A percentile compares a stretch with the other conserved stretches of the same genome.
Conservation (phyloP, 1,140 invertebrate genomes). For the Pseudomyrmex dendroicus region DNA sequence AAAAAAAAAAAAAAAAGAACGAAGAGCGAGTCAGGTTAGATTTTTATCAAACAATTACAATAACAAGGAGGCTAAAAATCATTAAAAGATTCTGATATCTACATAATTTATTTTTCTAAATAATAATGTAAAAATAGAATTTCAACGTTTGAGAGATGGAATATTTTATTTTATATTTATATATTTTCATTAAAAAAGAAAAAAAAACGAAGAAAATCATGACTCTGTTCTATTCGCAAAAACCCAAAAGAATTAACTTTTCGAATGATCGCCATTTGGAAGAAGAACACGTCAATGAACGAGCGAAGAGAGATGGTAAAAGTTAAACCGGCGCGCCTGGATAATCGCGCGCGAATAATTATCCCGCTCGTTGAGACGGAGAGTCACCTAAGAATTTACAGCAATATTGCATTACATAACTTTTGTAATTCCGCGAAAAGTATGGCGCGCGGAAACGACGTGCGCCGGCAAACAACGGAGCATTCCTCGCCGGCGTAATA, state of each 20-base stretch:
- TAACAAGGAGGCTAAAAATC: too few species aligned
- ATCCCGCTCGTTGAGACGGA: background rate
- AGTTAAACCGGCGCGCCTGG: background rate
- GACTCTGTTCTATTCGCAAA: background rate
- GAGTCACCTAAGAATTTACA: conserved; percentile 1
- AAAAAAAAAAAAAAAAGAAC: background rate
- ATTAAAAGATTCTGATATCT: too few species aligned
- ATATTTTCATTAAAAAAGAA: too few species aligned
- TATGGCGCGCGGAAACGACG: background rate
- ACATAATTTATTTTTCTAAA: too few species aligned
- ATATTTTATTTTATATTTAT: too few species aligned
- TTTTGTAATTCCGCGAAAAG: conserved; percentile 30
- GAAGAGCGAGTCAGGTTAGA: background rate
- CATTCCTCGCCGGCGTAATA: conserved; percentile 23
- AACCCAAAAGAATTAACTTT: background rate
- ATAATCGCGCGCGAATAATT: background rate
- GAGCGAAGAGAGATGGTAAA: background rate
- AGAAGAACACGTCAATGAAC: background rate
- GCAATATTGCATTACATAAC: conserved; percentile 23
- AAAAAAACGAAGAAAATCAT: too few species aligned
- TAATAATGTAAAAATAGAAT: background rate
- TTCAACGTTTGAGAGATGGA: background rate
- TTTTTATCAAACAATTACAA: background rate
- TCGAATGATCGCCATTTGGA: background rate
- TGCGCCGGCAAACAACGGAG: background rate